Base-by-base conservation (phyloP, 2,888 invertebrate species). In the Laothoe populi region DNA sequence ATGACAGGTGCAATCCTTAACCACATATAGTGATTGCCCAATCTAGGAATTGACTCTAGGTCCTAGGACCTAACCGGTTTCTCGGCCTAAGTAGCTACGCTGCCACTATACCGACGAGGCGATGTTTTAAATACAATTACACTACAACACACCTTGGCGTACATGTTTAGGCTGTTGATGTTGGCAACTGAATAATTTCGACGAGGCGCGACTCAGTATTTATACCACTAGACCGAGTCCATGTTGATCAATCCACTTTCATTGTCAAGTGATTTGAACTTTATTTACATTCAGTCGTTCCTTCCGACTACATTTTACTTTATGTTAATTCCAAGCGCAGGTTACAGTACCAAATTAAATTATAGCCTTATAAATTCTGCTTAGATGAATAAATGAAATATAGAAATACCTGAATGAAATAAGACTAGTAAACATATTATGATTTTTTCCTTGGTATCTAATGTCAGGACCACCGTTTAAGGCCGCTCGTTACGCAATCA, bases 101-200 rank as follows among this genome's bases (percentile, higher is more conserved):
- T n/a, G n/a, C n/a, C n/a, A n/a, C n/a, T n/a, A n/a, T n/a, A n/a
- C n/a, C n/a, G n/a, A n/a, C n/a, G n/a, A n/a, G n/a, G n/a, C n/a
- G n/a, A n/a, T n/a, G n/a, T n/a, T n/a, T n/a, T n/a, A n/a, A 49
- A 49, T 13, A 10, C 11, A 31, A 26, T 49, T 4, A n/a, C 31
- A 16, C 31, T 53, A 53, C 69, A 74, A 86, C 87, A 78, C 79
- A 92, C 92, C 92, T 92, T 92, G 75, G 92, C 88, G 91, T 87
- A 92, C 92, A 92, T 92, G 92, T 90, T 92, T 86, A 79, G 86
- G 79, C 81, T 83, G 80, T 78, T 84, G 85, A 81, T 79, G 89
- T 86, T 90, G 92, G 91, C 72, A 91, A 92, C 91, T 92, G 91
- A 92, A 91, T 92, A 92, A 86, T 90, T 84, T 88, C 73, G 74